Evolutionary conservation across 2,797 vertebrate species (phyloP), one percentile per base, ranked within the genome.

Genomic region (Ctenopoma multispine): DNA sequence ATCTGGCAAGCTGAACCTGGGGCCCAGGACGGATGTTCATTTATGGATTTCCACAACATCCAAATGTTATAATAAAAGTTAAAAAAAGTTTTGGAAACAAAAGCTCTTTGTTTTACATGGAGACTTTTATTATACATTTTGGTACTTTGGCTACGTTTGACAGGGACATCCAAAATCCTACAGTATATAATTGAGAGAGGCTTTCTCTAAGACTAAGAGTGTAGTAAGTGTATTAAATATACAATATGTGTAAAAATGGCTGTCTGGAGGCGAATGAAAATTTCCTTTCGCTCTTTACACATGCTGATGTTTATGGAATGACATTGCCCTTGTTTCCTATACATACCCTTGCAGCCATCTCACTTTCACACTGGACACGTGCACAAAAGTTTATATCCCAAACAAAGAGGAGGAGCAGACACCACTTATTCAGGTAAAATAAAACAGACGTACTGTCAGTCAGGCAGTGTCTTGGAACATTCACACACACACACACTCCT

Each of bases 351-450:
- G 44, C 44, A 31, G 43, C 68, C 34, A 51, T 59, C 64, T 53
- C 71, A 56, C 27, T 40, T 57, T 65, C 49, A 62, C 63, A 56
- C 47, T 44, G 54, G 48, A 62, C 65, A 75, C 14, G 7, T 51
- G 29, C 20, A 40, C 51, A 69, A 36, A 41, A 69, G 89, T 91
- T 91, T 87, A 66, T 61, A 91, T 40, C 73, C 71, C 62, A 90
- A 91, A 93, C 83, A 92, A 60, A 86, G 82, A 87, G 92, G 91
- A 89, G 92, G 92, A 79, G 85, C 84, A 67, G 66, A 17, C 0
- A 1, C 4, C 72, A 78, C 63, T 76, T 78, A 72, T 75, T 73
- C 76, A 68, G 76, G 77, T 90, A 70, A 79, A 86, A 83, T 57
- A 72, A 48, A 78, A 84, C 85, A 79, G 36, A 58, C 27, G 53